A percentile compares a stretch with the other conserved stretches of the same genome.
Conservation (phyloP, 2,113 vertebrate species). For the Bucco capensis region DNA sequence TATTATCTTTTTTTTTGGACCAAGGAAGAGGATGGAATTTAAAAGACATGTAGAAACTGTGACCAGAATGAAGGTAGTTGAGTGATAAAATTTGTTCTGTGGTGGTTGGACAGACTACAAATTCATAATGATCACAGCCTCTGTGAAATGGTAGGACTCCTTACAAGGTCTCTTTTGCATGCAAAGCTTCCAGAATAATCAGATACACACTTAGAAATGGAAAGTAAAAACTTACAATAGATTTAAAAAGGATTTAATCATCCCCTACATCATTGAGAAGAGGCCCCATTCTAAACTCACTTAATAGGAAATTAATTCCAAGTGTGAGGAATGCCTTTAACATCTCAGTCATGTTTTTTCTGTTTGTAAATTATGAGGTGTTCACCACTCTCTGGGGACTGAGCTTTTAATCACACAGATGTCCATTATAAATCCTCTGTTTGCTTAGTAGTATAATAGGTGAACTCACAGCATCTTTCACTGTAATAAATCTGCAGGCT, state of each 20-base stretch:
- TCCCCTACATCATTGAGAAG: background rate
- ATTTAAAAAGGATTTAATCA: background rate
- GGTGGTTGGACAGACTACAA: background rate
- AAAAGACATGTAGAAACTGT: background rate
- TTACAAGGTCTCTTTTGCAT: background rate
- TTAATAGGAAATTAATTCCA: slow-evolving; percentile 6
- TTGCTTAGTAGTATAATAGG: slow-evolving; percentile 53
- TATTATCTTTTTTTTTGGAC: background rate
- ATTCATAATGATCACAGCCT: background rate
- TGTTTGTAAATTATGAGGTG: slow-evolving; percentile 9
- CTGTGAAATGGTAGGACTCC: background rate
- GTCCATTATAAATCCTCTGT: slow-evolving; percentile 51
- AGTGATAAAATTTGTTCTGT: background rate
- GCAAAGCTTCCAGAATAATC: background rate
- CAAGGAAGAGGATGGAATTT: background rate
- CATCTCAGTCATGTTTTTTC: background rate
- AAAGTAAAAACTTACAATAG: background rate
- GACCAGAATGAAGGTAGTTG: background rate
- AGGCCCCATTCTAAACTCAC: background rate
- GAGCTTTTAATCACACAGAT: slow-evolving; percentile 28
- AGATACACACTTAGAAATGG: background rate
- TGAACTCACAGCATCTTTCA: slow-evolving; percentile 37
- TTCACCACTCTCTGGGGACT: background rate
- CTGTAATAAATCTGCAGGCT: slow-evolving; percentile 39
- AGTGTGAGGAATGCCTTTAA: slow-evolving; percentile 8